A percentile compares a stretch with the other conserved stretches of the same genome.
These are phyloP conservation scores for Nyleta sp. DNA, from an alignment of 2,888 invertebrate species.

Conservation along the genomic window DNA sequence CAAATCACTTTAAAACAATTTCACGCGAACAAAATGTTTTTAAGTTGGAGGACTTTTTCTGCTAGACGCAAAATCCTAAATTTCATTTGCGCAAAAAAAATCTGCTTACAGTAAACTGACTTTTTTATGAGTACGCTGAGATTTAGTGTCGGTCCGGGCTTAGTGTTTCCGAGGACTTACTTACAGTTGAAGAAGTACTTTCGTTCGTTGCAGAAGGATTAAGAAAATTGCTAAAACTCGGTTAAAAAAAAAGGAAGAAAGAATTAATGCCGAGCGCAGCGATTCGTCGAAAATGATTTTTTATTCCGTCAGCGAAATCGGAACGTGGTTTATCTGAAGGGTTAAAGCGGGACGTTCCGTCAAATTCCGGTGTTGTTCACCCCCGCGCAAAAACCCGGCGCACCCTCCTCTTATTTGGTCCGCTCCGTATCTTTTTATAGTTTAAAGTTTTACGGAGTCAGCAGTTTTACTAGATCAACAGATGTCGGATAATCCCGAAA, in stretches of 20 bases:
- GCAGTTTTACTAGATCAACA: conserved; percentile 57
- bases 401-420: conserved; percentile 39
- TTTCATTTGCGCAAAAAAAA: conserved; percentile 46
- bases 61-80: conserved; percentile 28
- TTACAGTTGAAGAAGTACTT: conserved; percentile 54
- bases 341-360: conserved; percentile 11
- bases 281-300: conserved; percentile 15
- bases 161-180: conserved; percentile 55
- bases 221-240: conserved; percentile 44
- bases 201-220: conserved; percentile 48
- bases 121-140: conserved; percentile 51
- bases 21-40: conserved; percentile 22
- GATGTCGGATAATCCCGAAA: conserved; percentile 52
- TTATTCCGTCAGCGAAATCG: background rate
- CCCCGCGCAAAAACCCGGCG: conserved; percentile 12
- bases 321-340: conserved; percentile 24
- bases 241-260: background rate
- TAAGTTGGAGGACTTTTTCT: background rate
- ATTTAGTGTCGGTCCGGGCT: conserved; percentile 56
- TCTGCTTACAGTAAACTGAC: conserved; percentile 51
- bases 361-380: conserved; percentile 19
- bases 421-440: conserved; percentile 56
- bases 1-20: conserved; percentile 26
- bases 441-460: conserved; percentile 51
- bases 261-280: conserved; percentile 22